Evolutionary conservation across 1,140 invertebrate species (phyloP).

Genomic region (Anagrus nilaparvatae): DNA sequence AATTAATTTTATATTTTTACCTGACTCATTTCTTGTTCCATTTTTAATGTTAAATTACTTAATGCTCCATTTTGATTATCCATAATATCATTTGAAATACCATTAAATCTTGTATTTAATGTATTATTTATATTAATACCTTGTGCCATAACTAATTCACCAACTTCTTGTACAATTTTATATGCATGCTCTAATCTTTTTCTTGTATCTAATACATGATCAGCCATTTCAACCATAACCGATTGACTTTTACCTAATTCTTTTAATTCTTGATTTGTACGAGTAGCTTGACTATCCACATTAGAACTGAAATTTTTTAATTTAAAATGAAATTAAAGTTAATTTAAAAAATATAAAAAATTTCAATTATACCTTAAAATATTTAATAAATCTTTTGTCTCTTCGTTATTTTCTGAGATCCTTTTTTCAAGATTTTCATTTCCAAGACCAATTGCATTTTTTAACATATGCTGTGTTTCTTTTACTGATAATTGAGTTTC

Average conservation of each 20-base stretch:
- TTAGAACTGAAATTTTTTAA: conserved; percentile 24
- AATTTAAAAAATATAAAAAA: not conserved
- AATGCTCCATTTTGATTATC: conserved; percentile 63
- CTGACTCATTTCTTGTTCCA: conserved; percentile 73
- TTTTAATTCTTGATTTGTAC: conserved; percentile 38
- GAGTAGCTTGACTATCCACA: conserved; percentile 33
- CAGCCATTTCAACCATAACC: conserved; percentile 72
- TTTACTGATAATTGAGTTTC: conserved; percentile 30
- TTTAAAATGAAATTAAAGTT: not conserved
- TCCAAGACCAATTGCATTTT: conserved; percentile 24
- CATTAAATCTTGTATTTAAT: conserved; percentile 58
- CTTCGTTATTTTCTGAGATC: conserved; percentile 36
- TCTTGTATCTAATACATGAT: conserved; percentile 75
- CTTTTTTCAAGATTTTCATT: conserved; percentile 38
- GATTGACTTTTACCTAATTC: conserved; percentile 63
- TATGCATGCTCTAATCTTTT: conserved; percentile 75
- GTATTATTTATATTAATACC: conserved; percentile 56
- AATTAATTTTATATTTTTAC: conserved; percentile 23
- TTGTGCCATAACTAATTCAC: conserved; percentile 57
- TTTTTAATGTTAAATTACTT: conserved; percentile 63
- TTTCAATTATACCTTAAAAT: conserved; percentile 26
- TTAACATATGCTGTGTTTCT: conserved; percentile 31
- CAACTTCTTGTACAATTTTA: conserved; percentile 72
- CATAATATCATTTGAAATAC: conserved; percentile 57
- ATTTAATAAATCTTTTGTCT: conserved; percentile 29